phyloP scores from a whole-genome alignment of 2,888 invertebrate species.

The Deroplatys truncata region DNA sequence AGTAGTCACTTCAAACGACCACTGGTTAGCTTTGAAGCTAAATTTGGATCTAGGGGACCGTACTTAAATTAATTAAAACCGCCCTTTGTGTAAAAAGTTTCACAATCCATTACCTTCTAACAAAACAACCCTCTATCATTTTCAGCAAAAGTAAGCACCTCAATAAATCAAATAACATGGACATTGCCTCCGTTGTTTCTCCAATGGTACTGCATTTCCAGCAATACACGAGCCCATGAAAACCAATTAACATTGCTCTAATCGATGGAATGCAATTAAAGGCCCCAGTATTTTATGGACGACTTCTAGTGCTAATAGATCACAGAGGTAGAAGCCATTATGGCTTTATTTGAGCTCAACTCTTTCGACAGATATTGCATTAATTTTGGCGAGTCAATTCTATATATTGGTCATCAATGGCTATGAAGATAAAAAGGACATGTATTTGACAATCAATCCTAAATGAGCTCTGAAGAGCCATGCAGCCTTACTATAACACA shows the following conservation, averaged over 20 bases:
- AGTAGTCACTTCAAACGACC: neutral
- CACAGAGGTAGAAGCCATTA: neutral
- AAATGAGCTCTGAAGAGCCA: too few relatives aligned
- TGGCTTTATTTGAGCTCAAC: neutral
- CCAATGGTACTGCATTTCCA: neutral
- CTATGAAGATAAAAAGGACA: neutral
- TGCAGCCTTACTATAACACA: too few relatives aligned
- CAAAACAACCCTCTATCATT: neutral
- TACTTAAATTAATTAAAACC: neutral
- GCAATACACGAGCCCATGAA: neutral
- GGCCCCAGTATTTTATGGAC: neutral
- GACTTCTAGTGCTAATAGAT: neutral
- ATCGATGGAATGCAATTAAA: neutral
- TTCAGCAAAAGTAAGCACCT: neutral
- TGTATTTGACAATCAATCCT: too few relatives aligned
- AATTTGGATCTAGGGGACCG: neutral
- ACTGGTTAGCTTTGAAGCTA: neutral
- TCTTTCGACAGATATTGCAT: neutral
- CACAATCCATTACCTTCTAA: neutral
- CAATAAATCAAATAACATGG: neutral
- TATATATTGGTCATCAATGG: neutral
- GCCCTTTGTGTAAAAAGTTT: neutral
- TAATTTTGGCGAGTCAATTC: neutral
- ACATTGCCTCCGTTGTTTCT: neutral
- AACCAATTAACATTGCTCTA: neutral